These are phyloP conservation scores for Scaptomyza polygonia DNA, from an alignment of 2,888 invertebrate species.

Conservation along the genomic window DNA sequence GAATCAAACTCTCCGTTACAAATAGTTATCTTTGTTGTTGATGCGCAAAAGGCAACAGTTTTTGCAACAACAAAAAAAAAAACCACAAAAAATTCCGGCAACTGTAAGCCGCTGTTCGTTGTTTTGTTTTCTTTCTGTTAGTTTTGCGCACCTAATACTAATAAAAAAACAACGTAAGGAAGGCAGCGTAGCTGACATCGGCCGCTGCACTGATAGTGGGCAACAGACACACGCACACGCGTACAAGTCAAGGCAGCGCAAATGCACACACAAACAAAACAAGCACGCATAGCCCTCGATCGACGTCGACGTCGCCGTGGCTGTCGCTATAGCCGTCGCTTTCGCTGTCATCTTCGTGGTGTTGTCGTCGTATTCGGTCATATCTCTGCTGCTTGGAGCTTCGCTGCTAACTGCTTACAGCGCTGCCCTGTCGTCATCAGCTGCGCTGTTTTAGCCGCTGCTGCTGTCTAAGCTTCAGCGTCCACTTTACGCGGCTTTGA, in stretches of 20 bases:
- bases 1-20: constrained; percentile 18
- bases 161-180: not conserved
- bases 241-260: constrained; percentile 38
- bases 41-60: constrained; percentile 16
- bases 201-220: constrained; percentile 57
- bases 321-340: constrained; percentile 13
- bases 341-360: constrained; percentile 35
- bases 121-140: constrained; percentile 18
- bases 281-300: constrained; percentile 37
- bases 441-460: constrained; percentile 47
- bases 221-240: constrained; percentile 33
- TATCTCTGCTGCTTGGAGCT: constrained; percentile 61
- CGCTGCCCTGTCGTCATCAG: constrained; percentile 52
- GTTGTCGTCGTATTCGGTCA: constrained; percentile 78
- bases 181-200: constrained; percentile 25
- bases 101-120: constrained; percentile 39
- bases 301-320: constrained; percentile 17
- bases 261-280: constrained; percentile 8
- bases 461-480: constrained; percentile 65
- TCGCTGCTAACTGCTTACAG: constrained; percentile 17
- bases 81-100: not conserved
- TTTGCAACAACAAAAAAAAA: constrained; percentile 1
- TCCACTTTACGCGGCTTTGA: constrained; percentile 73
- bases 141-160: constrained; percentile 5
- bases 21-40: constrained; percentile 15